These are phyloP conservation scores for Tragelaphus scriptus DNA, from an alignment of 2,113 vertebrate genomes.

Conservation along the genomic window DNA sequence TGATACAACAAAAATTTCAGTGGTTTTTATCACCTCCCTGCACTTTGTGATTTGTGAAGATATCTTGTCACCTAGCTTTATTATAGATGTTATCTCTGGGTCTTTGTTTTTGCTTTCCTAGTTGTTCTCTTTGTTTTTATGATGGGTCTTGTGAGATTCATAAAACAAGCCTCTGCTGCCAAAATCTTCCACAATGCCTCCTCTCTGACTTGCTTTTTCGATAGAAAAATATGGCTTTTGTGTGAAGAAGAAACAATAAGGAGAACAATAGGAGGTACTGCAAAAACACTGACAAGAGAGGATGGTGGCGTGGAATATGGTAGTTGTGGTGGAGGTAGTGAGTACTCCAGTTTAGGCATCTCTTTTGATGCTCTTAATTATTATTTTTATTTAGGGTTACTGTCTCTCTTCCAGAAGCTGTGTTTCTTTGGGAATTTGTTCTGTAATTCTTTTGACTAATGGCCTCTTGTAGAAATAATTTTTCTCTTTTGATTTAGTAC, in stretches of 20 bases:
- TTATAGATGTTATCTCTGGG: neutral
- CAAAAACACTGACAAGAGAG: neutral
- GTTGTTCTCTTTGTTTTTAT: neutral
- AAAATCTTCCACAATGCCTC: neutral
- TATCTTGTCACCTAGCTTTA: neutral
- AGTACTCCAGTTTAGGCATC: neutral
- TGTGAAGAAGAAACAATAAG: neutral
- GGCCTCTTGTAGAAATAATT: neutral
- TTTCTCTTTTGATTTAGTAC: neutral
- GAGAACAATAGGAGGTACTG: neutral
- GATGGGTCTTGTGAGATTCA: neutral
- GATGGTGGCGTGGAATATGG: neutral
- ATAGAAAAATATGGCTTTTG: neutral
- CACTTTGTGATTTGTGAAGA: neutral
- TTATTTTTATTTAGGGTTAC: neutral
- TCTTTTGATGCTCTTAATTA: neutral
- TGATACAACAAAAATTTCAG: neutral
- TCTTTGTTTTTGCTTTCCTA: neutral
- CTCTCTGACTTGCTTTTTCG: neutral
- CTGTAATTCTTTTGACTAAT: neutral
- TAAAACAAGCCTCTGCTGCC: neutral
- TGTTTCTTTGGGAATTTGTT: neutral
- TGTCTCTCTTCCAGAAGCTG: neutral
- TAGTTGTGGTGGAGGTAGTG: neutral
- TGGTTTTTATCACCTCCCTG: neutral